Evolutionary conservation across 2,797 vertebrate genomes (phyloP), one percentile per base, ranked within the genome.

Genomic region (Nannoperca australis): DNA sequence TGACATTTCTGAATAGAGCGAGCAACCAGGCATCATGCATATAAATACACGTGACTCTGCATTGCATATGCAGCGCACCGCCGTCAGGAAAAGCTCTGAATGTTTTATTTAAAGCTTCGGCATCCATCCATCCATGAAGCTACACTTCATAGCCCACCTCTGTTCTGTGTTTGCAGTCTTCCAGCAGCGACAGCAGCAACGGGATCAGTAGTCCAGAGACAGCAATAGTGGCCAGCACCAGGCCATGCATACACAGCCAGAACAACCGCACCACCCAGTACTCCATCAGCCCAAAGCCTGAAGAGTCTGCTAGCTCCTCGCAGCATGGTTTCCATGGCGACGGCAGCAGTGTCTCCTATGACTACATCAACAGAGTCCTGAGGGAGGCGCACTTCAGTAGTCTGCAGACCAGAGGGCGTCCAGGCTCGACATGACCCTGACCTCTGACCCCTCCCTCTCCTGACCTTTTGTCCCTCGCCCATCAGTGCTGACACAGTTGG

Each of bases 331-430:
- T 92, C 93, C 92, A 93, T 89, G 90, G 89, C 18, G 83, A 95
- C 40, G 36, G 83, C 79, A 95, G 95, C 92, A 95, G 94, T 89
- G 95, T 95, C 91, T 96, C 95, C 45, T 99, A 99, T 76, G 95
- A 97, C 93, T 92, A 95, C 94, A 99, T 99, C 95, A 99, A 99
- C 95, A 96, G 97, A 94, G 96, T 99, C 92, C 94, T 99, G 94
- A 96, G 96, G 93, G 98, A 99, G 94, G 98, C 98, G 42, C 98
- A 99, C 89, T 99, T 99, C 80, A 97, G 96, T 88, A 99, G 98
- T 94, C 93, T 99, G 89, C 97, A 98, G 94, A 97, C 94, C 88
- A 97, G 97, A 82, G 96, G 95, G 61, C 96, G 95, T 70, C 96
- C 95, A 7, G 96, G 96, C 7, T 96, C 97, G 63, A 98, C 97